Conservation (phyloP, 30 jellyfish, hydroid and myxozoan genomes). For the Hydractinia echinata region DNA sequence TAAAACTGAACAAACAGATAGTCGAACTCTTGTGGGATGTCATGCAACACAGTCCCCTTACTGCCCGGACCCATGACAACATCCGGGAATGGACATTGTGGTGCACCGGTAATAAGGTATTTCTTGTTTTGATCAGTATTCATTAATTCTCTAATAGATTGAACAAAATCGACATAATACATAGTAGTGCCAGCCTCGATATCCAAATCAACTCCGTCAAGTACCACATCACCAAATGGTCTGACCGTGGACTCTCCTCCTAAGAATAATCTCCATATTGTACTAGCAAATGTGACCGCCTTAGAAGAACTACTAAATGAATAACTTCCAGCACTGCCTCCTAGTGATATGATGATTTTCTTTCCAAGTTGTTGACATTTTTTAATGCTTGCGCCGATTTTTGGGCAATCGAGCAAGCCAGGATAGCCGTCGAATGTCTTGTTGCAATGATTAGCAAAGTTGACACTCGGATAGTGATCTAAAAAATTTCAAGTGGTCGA, state of each 20-base stretch:
- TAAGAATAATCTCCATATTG: slow-evolving; percentile 38
- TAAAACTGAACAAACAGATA: slow-evolving; percentile 44
- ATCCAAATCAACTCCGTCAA: slow-evolving; percentile 48
- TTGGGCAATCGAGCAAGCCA: slow-evolving; percentile 13
- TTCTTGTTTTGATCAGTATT: slow-evolving; percentile 2
- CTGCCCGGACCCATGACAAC: slow-evolving; percentile 41
- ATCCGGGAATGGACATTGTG: slow-evolving; percentile 58
- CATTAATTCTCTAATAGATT: slow-evolving; percentile 22
- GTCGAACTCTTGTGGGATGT: slow-evolving; percentile 36
- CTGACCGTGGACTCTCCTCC: slow-evolving; percentile 36
- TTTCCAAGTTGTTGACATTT: slow-evolving; percentile 37
- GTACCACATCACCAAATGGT: slow-evolving; percentile 28
- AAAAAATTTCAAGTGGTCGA: neutral
- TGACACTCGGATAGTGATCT: slow-evolving; percentile 34
- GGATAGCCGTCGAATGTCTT: slow-evolving; percentile 13
- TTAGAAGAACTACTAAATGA: slow-evolving; percentile 12
- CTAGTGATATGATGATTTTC: slow-evolving; percentile 35
- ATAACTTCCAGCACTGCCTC: slow-evolving; percentile 51
- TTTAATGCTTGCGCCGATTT: slow-evolving; percentile 8
- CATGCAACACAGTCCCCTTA: slow-evolving; percentile 17
- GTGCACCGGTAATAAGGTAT: slow-evolving; percentile 50
- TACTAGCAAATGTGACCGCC: slow-evolving; percentile 28
- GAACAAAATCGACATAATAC: slow-evolving; percentile 39
- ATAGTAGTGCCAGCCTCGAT: slow-evolving; percentile 33
- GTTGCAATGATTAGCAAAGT: slow-evolving; percentile 45